Percentiles rank a stretch among this genome's conserved stretches.
These are phyloP conservation scores for Rhingia rostrata DNA, from an alignment of 2,888 invertebrate species.

Conservation along the genomic window DNA sequence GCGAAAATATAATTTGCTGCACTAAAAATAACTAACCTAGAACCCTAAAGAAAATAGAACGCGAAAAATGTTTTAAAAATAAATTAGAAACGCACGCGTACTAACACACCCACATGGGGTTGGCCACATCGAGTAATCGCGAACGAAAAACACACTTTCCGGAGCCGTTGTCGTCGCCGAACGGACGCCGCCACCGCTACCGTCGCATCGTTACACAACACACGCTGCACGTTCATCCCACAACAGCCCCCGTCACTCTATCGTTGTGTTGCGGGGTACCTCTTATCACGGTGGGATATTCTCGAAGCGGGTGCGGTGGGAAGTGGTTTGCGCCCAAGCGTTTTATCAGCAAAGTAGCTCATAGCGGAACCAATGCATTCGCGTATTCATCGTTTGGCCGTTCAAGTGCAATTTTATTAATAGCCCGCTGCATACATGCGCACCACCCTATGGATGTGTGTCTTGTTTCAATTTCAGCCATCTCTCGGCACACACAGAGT, in stretches of 20 bases:
- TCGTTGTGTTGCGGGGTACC: constrained; percentile 3
- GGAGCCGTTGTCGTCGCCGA: constrained; percentile 7
- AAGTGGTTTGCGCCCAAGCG: not conserved
- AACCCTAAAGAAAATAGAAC: constrained; percentile 63
- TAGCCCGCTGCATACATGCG: constrained; percentile 37
- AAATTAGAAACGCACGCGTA: constrained; percentile 73
- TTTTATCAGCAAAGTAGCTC: constrained; percentile 49
- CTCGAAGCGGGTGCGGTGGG: not conserved
- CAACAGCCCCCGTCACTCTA: not conserved
- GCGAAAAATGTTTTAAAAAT: constrained; percentile 59
- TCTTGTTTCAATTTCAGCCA: constrained; percentile 17
- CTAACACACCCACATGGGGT: constrained; percentile 64
- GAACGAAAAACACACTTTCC: constrained; percentile 48
- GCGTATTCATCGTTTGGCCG: constrained; percentile 40
- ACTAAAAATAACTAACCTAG: constrained; percentile 72
- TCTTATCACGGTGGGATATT: constrained; percentile 58
- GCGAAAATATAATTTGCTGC: constrained; percentile 27
- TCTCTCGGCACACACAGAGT: constrained; percentile 38
- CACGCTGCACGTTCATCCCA: constrained; percentile 40
- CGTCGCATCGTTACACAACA: constrained; percentile 56
- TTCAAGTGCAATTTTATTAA: constrained; percentile 73
- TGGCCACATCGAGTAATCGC: constrained; percentile 27
- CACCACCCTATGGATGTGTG: constrained; percentile 15
- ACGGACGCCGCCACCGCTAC: not conserved
- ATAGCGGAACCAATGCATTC: constrained; percentile 62